Conservation (phyloP, 2,797 vertebrate species). For the Furcifer pardalis region DNA sequence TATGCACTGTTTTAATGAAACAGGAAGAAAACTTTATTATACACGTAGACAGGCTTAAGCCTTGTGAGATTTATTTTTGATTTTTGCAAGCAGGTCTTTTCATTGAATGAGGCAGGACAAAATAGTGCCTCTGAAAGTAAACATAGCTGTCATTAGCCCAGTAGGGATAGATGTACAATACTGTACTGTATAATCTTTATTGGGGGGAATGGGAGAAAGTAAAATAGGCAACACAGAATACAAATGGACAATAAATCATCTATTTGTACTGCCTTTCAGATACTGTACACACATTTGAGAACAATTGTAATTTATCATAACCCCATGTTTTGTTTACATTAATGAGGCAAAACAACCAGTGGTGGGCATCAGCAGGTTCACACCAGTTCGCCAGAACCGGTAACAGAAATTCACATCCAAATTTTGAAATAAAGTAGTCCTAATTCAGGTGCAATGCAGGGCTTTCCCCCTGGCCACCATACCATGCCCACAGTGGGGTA, state of each 20-base stretch:
- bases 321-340: not conserved
- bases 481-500: no score
- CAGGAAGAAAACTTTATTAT: not conserved
- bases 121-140: not conserved
- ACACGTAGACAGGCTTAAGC: no score
- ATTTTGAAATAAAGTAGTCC: no score
- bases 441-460: no score
- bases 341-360: not conserved
- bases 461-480: no score
- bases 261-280: not conserved
- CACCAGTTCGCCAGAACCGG: no score
- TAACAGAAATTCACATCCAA: no score
- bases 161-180: not conserved
- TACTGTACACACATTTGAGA: not conserved
- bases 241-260: not conserved
- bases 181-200: not conserved
- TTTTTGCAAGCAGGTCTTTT: not conserved
- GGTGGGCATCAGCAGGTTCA: no score
- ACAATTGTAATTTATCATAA: not conserved
- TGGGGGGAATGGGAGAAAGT: no score
- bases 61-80: not conserved
- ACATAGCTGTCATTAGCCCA: no score
- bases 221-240: not conserved
- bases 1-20: not conserved
- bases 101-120: not conserved